Percentiles rank a stretch among this genome's conserved stretches.
Conservation (phyloP, 2,113 vertebrate species). For the Chitala chitala region DNA sequence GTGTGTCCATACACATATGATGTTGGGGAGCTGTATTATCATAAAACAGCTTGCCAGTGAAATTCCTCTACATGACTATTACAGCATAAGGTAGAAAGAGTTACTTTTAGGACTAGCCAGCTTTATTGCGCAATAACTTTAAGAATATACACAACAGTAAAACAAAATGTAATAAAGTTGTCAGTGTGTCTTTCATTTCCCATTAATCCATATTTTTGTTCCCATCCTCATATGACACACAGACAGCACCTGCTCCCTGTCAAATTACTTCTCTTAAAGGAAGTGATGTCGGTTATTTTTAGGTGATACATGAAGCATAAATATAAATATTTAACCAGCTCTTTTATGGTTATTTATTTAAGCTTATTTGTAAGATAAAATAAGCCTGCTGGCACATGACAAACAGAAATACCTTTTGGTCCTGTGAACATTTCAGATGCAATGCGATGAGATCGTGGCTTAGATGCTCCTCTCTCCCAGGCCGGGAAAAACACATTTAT, state of each 20-base stretch:
- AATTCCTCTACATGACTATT: not conserved
- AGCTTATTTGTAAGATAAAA: constrained; percentile 4
- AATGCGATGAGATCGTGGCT: not conserved
- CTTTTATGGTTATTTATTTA: not conserved
- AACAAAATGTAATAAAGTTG: constrained; percentile 15
- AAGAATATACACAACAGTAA: constrained; percentile 2
- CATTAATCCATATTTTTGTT: constrained; percentile 7
- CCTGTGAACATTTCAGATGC: not conserved
- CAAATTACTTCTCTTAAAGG: not conserved
- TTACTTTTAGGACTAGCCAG: not conserved
- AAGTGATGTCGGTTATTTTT: constrained; percentile 7
- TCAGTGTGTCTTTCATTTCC: not conserved
- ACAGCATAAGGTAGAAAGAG: not conserved
- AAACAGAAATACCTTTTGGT: not conserved
- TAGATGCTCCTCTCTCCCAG: not conserved
- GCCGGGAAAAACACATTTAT: not conserved
- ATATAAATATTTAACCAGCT: not conserved
- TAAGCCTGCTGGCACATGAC: not conserved
- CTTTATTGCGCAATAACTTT: not conserved
- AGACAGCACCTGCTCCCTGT: not conserved
- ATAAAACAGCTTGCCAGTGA: not conserved
- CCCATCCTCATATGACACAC: not conserved
- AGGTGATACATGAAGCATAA: not conserved
- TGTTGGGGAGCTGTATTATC: too few species aligned
- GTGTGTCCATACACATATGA: too few species aligned